Evolutionary conservation across 2,888 invertebrate genomes (phyloP).

Genomic region (Ormia ochracea): DNA sequence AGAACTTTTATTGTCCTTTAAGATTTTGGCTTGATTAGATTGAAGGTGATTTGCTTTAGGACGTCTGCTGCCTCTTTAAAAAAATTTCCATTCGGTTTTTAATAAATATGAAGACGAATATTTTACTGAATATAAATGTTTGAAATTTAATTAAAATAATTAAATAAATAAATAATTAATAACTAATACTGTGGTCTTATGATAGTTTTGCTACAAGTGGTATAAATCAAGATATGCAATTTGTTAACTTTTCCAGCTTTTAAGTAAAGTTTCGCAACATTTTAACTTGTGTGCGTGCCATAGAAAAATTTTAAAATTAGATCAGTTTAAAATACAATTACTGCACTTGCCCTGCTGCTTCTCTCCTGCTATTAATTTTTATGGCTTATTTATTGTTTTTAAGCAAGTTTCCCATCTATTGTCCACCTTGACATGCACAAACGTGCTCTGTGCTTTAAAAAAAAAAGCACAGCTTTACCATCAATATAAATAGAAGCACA

Average conservation of each 20-base stretch:
- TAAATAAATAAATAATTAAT: too few species aligned
- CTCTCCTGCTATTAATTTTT: neutral
- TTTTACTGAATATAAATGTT: too few species aligned
- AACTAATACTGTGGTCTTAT: too few species aligned
- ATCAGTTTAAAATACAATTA: constrained; percentile 16
- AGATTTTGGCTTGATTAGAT: too few species aligned
- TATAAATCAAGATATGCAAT: too few species aligned
- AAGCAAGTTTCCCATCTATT: neutral
- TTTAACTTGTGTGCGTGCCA: neutral
- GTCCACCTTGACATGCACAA: neutral
- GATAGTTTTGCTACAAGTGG: too few species aligned
- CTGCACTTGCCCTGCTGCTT: neutral
- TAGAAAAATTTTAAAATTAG: neutral
- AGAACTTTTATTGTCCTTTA: too few species aligned
- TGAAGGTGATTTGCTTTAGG: too few species aligned
- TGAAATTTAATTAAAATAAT: too few species aligned
- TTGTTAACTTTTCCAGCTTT: neutral
- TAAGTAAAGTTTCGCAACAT: neutral
- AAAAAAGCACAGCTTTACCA: neutral
- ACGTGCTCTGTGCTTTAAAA: neutral
- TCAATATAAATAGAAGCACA: neutral
- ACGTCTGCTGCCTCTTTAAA: too few species aligned
- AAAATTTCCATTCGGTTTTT: too few species aligned
- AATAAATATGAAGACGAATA: too few species aligned
- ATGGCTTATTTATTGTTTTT: neutral